These are phyloP conservation scores for Microctenopoma steveboyesi DNA, from an alignment of 2,797 vertebrate species.

Conservation along the genomic window DNA sequence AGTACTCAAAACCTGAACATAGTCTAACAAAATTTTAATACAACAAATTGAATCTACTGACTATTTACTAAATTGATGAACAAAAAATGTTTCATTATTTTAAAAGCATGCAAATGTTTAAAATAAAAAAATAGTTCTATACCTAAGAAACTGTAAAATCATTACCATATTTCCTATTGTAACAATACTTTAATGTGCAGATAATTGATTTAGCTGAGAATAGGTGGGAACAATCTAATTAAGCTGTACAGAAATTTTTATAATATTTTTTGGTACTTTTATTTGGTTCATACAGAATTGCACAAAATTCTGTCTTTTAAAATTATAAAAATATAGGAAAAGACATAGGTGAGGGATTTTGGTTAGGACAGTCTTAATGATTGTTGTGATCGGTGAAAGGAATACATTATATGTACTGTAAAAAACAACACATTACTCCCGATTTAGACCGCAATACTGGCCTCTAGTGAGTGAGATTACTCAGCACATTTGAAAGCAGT, in stretches of 20 bases:
- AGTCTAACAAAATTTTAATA: slow-evolving; percentile 5
- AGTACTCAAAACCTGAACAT: neutral
- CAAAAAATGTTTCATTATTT: neutral
- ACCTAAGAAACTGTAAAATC: neutral
- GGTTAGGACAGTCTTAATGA: slow-evolving; percentile 34
- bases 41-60: neutral
- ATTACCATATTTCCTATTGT: neutral
- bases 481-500: slow-evolving; percentile 47
- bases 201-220: neutral
- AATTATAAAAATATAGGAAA: slow-evolving; percentile 4
- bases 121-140: neutral
- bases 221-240: neutral
- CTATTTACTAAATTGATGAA: slow-evolving; percentile 8
- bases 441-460: slow-evolving; percentile 51
- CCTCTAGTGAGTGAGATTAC: slow-evolving; percentile 57
- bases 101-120: neutral
- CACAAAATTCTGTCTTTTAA: slow-evolving; percentile 6
- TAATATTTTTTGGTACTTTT: neutral
- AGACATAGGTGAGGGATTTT: slow-evolving; percentile 30
- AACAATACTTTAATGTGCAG: neutral
- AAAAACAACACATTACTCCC: slow-evolving; percentile 1
- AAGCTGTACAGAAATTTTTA: slow-evolving; percentile 10
- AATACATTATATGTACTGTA: neutral
- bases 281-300: slow-evolving; percentile 50
- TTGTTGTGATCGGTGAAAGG: slow-evolving; percentile 22